Evolutionary conservation across 2,888 invertebrate species (phyloP), one percentile per base, ranked within the genome.

Genomic region (Rhodophaea formosa): DNA sequence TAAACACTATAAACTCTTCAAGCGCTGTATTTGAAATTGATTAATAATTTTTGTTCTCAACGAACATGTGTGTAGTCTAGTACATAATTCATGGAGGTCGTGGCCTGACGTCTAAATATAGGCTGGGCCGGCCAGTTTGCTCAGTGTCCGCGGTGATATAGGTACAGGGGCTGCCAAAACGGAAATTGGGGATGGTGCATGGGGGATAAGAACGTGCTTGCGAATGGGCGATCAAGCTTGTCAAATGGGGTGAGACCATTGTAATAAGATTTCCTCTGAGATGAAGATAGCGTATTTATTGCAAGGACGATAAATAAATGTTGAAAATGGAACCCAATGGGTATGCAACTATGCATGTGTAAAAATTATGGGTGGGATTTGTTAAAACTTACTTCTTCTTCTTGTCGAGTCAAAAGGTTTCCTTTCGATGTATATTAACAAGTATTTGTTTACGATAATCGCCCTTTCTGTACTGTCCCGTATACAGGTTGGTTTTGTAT

Each of bases 71-170:
- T 8, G n/a, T 39, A 39, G 35, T 51, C 51, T 35, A 51, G 39
- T 51, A 35, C 29, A 17, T 51, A 17, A 35, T 35, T 51, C 3
- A 51, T 51, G 35, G 35, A 51, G 51, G 51, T 51, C 51, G 51
- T 51, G 17, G 51, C 51, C 51, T 51, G 35, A 35, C 17, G 10
- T 51, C 51, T 51, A 51, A 51, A 51, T 51, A 51, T 51, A 51
- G 51, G 39, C 51, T 17, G 32, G 51, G 35, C 16, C 35, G 51
- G 51, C 17, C 51, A 17, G 51, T 51, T 51, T 51, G 51, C 16
- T 7, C 39, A 35, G 35, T 51, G 51, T 51, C 51, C 35, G 35
- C 47, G 7, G 7, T 51, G 35, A 35, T 51, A 16, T 39, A n/a
- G n/a, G n/a, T n/a, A 51, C 51, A 51, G 51, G 51, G 51, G 51